These are phyloP conservation scores for Mellilla xanthometata DNA, from an alignment of 2,888 invertebrate species.

Conservation along the genomic window DNA sequence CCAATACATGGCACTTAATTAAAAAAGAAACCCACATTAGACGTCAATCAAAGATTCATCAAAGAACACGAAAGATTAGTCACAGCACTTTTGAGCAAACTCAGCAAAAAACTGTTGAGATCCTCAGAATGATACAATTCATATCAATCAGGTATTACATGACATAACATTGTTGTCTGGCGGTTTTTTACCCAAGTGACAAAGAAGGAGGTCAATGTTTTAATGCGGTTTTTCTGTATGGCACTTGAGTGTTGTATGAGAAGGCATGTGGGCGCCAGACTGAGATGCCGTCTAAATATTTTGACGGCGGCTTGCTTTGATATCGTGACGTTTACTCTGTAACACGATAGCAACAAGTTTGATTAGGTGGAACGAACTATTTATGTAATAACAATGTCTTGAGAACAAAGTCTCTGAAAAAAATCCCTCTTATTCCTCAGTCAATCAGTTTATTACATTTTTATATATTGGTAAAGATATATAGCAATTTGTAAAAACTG, in stretches of 20 bases:
- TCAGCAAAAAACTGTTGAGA: constrained; percentile 32
- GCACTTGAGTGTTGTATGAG: constrained; percentile 19
- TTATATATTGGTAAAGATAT: too few relatives aligned
- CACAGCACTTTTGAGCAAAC: constrained; percentile 21
- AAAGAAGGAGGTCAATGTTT: not conserved
- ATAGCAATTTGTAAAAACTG: too few relatives aligned
- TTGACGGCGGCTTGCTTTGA: constrained; percentile 60
- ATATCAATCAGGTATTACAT: constrained; percentile 67
- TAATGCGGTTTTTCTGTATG: constrained; percentile 25
- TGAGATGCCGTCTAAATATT: constrained; percentile 68
- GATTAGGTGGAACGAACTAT: too few relatives aligned
- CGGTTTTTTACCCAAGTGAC: constrained; percentile 43
- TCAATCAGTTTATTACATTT: too few relatives aligned
- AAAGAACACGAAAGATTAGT: constrained; percentile 36
- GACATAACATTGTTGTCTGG: constrained; percentile 70
- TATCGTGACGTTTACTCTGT: constrained; percentile 25
- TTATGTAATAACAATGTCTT: too few relatives aligned
- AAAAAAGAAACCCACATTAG: constrained; percentile 23
- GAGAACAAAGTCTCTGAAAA: too few relatives aligned
- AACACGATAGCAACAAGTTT: not conserved
- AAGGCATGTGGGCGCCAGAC: constrained; percentile 59
- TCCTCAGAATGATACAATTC: constrained; percentile 45
- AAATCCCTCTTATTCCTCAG: too few relatives aligned
- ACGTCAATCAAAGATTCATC: constrained; percentile 29
- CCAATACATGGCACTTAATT: constrained; percentile 3